These are phyloP conservation scores for Phainopepla nitens DNA, from an alignment of 2,113 vertebrate genomes.

Conservation along the genomic window DNA sequence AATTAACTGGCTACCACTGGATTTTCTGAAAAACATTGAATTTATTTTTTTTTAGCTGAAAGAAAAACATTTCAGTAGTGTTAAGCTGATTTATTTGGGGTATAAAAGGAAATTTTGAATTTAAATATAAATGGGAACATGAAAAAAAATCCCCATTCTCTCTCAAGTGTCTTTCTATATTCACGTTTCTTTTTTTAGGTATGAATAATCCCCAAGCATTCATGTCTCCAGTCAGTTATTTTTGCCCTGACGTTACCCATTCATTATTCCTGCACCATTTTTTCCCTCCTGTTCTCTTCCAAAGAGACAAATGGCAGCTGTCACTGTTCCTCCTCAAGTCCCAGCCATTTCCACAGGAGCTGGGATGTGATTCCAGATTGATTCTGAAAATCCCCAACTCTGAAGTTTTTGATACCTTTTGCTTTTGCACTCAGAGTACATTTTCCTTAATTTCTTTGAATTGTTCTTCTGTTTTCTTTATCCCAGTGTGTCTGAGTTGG, in stretches of 20 bases:
- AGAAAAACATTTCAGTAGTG: not conserved
- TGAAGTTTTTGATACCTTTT: not conserved
- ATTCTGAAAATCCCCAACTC: not conserved
- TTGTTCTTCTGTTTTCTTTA: not conserved
- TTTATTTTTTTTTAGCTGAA: not conserved
- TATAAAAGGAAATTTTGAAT: slow-evolving; percentile 46
- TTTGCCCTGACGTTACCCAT: slow-evolving; percentile 37
- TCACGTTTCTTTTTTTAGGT: slow-evolving; percentile 50
- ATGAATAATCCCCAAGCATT: slow-evolving; percentile 52
- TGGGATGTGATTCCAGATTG: not conserved
- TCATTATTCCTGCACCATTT: slow-evolving; percentile 18
- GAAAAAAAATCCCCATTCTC: slow-evolving; percentile 24
- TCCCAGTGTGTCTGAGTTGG: not conserved
- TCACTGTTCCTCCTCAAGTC: not conserved
- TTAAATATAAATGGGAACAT: slow-evolving; percentile 25
- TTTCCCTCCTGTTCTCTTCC: not conserved
- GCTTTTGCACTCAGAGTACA: not conserved
- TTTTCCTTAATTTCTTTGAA: not conserved
- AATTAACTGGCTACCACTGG: not conserved
- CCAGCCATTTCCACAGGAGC: not conserved
- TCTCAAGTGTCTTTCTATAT: slow-evolving; percentile 46
- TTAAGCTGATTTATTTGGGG: slow-evolving; percentile 15
- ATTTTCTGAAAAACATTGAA: not conserved
- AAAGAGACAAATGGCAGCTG: slow-evolving; percentile 12
- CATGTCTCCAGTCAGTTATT: slow-evolving; percentile 51